Base-by-base conservation (phyloP, 2,797 vertebrate genomes). In the Lerista edwardsae region DNA sequence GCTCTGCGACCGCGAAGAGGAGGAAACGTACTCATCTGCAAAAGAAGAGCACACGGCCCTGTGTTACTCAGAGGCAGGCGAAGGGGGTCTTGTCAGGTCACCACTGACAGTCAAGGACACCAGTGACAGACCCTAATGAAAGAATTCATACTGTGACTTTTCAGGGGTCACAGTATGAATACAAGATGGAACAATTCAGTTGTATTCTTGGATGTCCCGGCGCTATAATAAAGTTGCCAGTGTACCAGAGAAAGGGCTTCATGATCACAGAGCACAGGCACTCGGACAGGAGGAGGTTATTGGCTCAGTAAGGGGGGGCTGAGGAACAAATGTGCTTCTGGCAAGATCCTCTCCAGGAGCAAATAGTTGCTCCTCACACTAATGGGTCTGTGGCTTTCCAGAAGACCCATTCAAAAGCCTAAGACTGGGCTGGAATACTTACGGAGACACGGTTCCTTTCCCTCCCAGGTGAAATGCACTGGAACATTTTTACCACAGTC, bases 11-110 rank as follows among this genome's bases (percentile, higher is more conserved):
- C 93, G 92, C 0, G 95, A 95, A 12, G 92, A 90, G 27, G 95
- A 95, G 47, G 96, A 95, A 78, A 98, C 97, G 68, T 97, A 99
- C 90, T 98, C 98, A 15, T 99, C 98, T 99, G 96, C 69, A 94
- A 92, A 4, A 31, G 72, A 84, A 82, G 80, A 71, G 75, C 1
- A 17, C 2, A 7, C 2, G 36, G 0, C 0, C 21, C 3, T 29
- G 4, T 14, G 29, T 85, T 7, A 61, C 15, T 39, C 47, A 39
- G 34, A 57, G 19, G 36, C 29, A 59, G 25, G 2, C 7, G 0
- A 23, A 68, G 41, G n/a, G 39, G 4, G 6, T 44, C 10, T 19
- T 44, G n/a, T 55, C 44, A 31, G 12, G 4, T 21, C 75, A 23
- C 44, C 31, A 29, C 8, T 41, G 36, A 2, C 36, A 14, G 31